Conservation (phyloP, 1,140 invertebrate genomes). For the Listronotus oregonensis region DNA sequence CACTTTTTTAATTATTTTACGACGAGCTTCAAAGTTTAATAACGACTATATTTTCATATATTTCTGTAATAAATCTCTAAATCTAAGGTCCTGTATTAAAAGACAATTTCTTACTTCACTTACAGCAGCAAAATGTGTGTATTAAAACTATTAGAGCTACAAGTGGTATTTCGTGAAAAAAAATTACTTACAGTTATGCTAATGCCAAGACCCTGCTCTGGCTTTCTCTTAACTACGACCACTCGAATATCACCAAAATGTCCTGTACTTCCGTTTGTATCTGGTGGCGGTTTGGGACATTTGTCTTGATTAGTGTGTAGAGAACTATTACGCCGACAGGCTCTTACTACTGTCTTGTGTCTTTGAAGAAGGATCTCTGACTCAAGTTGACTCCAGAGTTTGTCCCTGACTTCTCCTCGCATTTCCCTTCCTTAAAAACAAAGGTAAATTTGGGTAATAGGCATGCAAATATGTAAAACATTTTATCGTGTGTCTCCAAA, state of each 20-base stretch:
- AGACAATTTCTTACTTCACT: no score
- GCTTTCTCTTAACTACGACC: conserved; percentile 67
- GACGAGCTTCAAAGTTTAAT: no score
- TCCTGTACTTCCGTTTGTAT: conserved; percentile 41
- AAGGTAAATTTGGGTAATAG: neutral
- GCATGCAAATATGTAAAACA: no score
- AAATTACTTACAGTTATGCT: conserved; percentile 72
- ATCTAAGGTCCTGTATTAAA: no score
- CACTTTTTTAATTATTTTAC: no score
- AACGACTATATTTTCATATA: no score
- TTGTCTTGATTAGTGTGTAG: conserved; percentile 42
- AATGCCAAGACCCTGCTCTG: conserved; percentile 78
- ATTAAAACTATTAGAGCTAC: no score
- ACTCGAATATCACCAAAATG: conserved; percentile 61
- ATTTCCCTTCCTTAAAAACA: conserved; percentile 65
- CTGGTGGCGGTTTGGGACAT: conserved; percentile 43
- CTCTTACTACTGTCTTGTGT: conserved; percentile 79
- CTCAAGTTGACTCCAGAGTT: conserved; percentile 83
- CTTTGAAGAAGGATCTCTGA: conserved; percentile 84
- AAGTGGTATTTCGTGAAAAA: neutral
- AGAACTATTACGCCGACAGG: conserved; percentile 58
- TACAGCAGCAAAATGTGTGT: no score
- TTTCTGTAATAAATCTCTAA: no score
- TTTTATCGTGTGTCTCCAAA: no score
- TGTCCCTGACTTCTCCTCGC: conserved; percentile 75